Evolutionary conservation across 2,888 invertebrate genomes (phyloP).

Genomic region (Seira ritae): DNA sequence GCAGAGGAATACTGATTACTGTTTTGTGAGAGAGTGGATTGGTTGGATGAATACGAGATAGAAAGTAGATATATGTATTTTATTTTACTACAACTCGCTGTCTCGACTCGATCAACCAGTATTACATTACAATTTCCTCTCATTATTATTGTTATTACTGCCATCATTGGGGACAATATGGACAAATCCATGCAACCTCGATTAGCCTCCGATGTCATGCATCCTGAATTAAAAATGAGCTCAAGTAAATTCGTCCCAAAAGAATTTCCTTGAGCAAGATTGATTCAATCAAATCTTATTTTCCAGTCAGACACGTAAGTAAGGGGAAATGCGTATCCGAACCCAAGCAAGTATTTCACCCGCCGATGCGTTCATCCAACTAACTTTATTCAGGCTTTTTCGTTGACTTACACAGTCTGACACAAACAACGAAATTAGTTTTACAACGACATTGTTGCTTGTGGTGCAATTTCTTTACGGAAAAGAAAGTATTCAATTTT

Average conservation of each 20-base stretch:
- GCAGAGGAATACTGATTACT: slow-evolving; percentile 50
- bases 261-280: slow-evolving; percentile 36
- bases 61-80: neutral
- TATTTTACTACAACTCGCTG: neutral
- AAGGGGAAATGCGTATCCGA: no score
- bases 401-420: no score
- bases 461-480: no score
- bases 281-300: neutral
- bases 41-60: no score
- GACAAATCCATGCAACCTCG: slow-evolving; percentile 59
- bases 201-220: slow-evolving; percentile 57
- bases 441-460: no score
- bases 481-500: no score
- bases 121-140: slow-evolving; percentile 21
- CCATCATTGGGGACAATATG: slow-evolving; percentile 48
- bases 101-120: neutral
- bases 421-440: no score
- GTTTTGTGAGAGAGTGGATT: neutral
- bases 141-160: slow-evolving; percentile 37
- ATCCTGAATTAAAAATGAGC: slow-evolving; percentile 54
- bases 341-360: no score
- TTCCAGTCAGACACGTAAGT: no score
- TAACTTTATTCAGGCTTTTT: no score
- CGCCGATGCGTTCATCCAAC: no score
- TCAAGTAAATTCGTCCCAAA: slow-evolving; percentile 47